These are phyloP conservation scores for Malurus cyaneus DNA, from an alignment of 2,113 vertebrate species.

Conservation along the genomic window DNA sequence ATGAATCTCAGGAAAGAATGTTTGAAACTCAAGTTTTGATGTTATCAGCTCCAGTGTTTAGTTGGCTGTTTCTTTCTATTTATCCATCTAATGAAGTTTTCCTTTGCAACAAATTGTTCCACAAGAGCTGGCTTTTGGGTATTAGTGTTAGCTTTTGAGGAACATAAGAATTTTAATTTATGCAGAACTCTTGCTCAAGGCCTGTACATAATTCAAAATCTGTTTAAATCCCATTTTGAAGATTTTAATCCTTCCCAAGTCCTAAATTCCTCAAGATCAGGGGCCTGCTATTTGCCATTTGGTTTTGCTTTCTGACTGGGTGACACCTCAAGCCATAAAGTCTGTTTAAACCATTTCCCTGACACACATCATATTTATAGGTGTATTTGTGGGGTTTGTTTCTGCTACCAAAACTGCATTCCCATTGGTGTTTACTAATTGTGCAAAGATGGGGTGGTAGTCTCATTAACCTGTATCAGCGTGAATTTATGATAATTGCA, in stretches of 20 bases:
- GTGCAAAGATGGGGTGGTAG: fast-evolving
- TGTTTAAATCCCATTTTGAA: neutral
- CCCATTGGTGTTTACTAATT: neutral
- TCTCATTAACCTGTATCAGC: fast-evolving
- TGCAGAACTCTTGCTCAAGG: neutral
- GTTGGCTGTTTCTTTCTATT: fast-evolving
- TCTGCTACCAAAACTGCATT: neutral
- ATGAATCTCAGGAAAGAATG: neutral
- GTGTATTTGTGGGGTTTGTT: neutral
- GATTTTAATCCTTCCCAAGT: neutral
- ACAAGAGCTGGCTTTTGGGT: neutral
- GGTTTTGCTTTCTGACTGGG: neutral
- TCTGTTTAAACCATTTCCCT: neutral
- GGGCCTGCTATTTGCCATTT: neutral
- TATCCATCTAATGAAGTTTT: neutral
- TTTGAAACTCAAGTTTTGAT: neutral
- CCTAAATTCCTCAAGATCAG: neutral
- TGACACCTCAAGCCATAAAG: neutral
- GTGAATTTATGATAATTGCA: neutral
- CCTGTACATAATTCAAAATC: neutral
- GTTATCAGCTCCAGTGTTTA: neutral
- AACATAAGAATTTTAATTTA: neutral
- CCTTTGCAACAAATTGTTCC: neutral
- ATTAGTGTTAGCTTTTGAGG: neutral
- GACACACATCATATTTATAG: neutral